A percentile compares a stretch with the other conserved stretches of the same genome.
These are phyloP conservation scores for Phycodurus eques DNA, from an alignment of 2,113 vertebrate genomes.

Conservation along the genomic window DNA sequence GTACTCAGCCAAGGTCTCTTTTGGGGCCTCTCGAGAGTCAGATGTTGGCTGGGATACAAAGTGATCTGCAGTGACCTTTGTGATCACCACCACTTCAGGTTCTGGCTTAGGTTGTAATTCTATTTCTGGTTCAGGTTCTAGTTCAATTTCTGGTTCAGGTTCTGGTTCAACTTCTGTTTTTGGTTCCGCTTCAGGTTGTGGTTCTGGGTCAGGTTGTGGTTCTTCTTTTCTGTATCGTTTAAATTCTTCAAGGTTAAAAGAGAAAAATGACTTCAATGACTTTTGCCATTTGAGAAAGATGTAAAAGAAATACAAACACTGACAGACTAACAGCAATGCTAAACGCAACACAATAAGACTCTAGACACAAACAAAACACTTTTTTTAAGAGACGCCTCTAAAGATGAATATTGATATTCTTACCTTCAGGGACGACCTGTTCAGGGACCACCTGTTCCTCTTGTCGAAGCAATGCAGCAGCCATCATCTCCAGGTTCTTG, in stretches of 20 bases:
- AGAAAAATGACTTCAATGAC: conserved; percentile 26
- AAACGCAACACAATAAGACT: not conserved
- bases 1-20: not conserved
- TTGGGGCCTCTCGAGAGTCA: not conserved
- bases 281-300: not conserved
- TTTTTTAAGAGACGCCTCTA: not conserved
- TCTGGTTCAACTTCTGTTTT: conserved; percentile 17
- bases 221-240: conserved; percentile 6
- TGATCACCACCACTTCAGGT: not conserved
- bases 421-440: conserved; percentile 76
- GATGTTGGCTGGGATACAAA: not conserved
- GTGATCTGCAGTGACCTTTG: not conserved
- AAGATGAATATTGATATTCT: not conserved
- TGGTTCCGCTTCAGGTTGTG: conserved; percentile 8
- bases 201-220: not conserved
- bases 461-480: conserved; percentile 55
- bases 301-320: not conserved
- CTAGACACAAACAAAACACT: not conserved
- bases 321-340: conserved; percentile 11
- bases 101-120: conserved; percentile 13
- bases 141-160: conserved; percentile 17
- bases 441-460: conserved; percentile 66
- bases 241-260: conserved; percentile 53
- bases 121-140: conserved; percentile 12
- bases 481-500: conserved; percentile 62